A percentile compares a stretch with the other conserved stretches of the same genome.
These are phyloP conservation scores for Lycaena phlaeas DNA, from an alignment of 2,888 invertebrate species.

Conservation along the genomic window DNA sequence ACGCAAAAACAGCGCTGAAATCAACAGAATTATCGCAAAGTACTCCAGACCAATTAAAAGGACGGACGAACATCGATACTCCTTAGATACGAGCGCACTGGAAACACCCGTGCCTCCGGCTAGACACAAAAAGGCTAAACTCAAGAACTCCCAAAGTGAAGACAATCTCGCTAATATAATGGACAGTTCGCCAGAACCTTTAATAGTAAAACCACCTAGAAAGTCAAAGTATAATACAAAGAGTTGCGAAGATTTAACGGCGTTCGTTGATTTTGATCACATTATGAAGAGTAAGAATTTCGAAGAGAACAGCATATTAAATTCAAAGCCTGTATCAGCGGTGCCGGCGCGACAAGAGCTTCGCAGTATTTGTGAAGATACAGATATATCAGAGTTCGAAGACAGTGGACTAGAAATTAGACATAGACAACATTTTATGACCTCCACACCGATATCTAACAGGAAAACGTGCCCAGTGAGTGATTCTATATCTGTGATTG, in stretches of 20 bases:
- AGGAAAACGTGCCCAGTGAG: slow-evolving; percentile 46
- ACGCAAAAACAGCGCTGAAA: slow-evolving; percentile 68
- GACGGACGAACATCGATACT: slow-evolving; percentile 40
- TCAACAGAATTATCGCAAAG: slow-evolving; percentile 70
- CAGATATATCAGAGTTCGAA: slow-evolving; percentile 32
- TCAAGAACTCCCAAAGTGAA: slow-evolving; percentile 54
- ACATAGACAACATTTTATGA: slow-evolving; percentile 37
- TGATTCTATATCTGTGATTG: slow-evolving; percentile 41
- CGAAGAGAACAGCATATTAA: slow-evolving; percentile 56
- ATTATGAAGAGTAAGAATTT: slow-evolving; percentile 51
- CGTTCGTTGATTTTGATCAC: slow-evolving; percentile 49
- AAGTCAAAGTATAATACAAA: slow-evolving; percentile 52
- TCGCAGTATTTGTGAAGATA: slow-evolving; percentile 49
- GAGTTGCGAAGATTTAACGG: slow-evolving; percentile 58
- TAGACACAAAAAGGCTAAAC: slow-evolving; percentile 35
- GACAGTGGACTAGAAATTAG: slow-evolving; percentile 49
- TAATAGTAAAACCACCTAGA: slow-evolving; percentile 14
- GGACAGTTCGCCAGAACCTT: slow-evolving; percentile 40
- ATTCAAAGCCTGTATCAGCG: slow-evolving; percentile 36
- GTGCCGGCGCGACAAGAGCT: slow-evolving; percentile 32
- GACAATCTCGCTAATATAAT: slow-evolving; percentile 52
- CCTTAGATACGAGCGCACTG: slow-evolving; percentile 31
- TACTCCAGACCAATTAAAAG: slow-evolving; percentile 59
- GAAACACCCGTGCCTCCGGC: slow-evolving; percentile 48
- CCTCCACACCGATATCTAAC: slow-evolving; percentile 54